Conservation (phyloP, 2,113 vertebrate genomes). For the Clupea harengus region DNA sequence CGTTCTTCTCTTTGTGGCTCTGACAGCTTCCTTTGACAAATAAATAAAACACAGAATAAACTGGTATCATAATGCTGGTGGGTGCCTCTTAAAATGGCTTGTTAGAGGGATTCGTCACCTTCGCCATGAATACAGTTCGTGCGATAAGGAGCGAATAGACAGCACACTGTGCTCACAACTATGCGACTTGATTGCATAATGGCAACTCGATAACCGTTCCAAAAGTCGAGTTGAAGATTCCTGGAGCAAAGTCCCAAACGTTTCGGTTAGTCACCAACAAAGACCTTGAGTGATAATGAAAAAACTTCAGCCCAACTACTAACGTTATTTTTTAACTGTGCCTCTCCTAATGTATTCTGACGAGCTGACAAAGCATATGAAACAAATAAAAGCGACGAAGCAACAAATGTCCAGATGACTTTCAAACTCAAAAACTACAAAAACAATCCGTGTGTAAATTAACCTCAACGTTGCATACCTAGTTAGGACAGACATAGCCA, state of each 20-base stretch:
- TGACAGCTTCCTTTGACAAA: neutral
- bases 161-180: conserved; percentile 36
- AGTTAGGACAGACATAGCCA: neutral
- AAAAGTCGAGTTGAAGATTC: conserved; percentile 46
- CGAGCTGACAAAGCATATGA: neutral
- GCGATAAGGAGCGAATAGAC: conserved; percentile 24
- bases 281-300: neutral
- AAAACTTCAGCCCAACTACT: neutral
- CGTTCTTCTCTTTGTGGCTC: neutral
- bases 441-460: neutral
- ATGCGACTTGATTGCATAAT: conserved; percentile 50
- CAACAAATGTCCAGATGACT: neutral
- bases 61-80: neutral
- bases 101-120: neutral
- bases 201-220: conserved; percentile 47
- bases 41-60: neutral
- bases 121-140: conserved; percentile 3
- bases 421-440: neutral
- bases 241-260: conserved; percentile 55
- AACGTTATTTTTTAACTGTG: neutral
- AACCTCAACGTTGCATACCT: neutral
- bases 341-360: no score
- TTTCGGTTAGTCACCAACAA: neutral
- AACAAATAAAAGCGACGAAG: neutral
- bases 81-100: neutral